phyloP scores from a whole-genome alignment of 2,888 invertebrate species.

The Cheilosia variabilis region DNA sequence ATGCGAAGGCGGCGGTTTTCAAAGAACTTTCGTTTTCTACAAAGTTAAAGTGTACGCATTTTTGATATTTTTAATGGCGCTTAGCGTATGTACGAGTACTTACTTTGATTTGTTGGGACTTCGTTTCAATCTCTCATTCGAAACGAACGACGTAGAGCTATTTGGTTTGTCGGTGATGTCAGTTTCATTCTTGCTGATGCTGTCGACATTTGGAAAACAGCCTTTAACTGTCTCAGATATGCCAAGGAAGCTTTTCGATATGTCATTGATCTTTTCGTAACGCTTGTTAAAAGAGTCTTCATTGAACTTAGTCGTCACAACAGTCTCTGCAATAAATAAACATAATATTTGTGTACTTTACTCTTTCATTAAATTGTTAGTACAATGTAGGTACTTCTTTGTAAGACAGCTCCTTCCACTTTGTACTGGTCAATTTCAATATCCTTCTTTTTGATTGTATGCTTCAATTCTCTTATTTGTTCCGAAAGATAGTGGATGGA shows the following conservation, averaged over 20 bases:
- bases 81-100: background rate
- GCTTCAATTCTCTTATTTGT: slow-evolving; percentile 77
- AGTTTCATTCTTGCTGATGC: background rate
- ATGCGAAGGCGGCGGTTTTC: slow-evolving; percentile 76
- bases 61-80: background rate
- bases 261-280: slow-evolving; percentile 65
- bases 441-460: slow-evolving; percentile 80
- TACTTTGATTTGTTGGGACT: slow-evolving; percentile 69
- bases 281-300: slow-evolving; percentile 46
- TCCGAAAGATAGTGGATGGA: slow-evolving; percentile 74
- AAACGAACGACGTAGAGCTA: slow-evolving; percentile 1
- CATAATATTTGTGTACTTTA: background rate
- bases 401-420: slow-evolving; percentile 79
- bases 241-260: slow-evolving; percentile 67
- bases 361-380: no score
- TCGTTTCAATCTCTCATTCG: slow-evolving; percentile 31
- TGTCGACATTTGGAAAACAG: slow-evolving; percentile 9
- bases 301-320: slow-evolving; percentile 78
- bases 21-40: slow-evolving; percentile 79
- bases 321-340: slow-evolving; percentile 77
- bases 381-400: slow-evolving; percentile 78
- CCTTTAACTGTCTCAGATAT: slow-evolving; percentile 55
- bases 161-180: background rate
- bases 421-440: slow-evolving; percentile 80
- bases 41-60: background rate